Conservation (phyloP, 1,140 invertebrate genomes). For the Aculops lycopersici region DNA sequence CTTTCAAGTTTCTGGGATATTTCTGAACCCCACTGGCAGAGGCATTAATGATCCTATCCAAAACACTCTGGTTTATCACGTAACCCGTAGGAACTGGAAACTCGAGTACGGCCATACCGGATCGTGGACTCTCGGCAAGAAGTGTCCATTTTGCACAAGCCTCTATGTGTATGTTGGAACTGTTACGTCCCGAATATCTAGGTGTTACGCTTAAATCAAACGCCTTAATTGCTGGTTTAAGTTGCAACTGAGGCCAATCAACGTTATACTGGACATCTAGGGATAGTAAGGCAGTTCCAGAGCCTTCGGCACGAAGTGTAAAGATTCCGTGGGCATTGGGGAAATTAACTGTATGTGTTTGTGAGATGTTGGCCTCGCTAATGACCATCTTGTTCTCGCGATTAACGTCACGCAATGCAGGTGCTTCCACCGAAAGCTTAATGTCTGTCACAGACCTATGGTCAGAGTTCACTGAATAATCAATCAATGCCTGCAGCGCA, state of each 20-base stretch:
- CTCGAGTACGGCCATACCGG: slow-evolving; percentile 70
- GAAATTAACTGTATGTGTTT: slow-evolving; percentile 42
- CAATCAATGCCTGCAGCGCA: slow-evolving; percentile 53
- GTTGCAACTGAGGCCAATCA: slow-evolving; percentile 50
- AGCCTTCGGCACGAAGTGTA: slow-evolving; percentile 53
- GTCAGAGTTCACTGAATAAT: slow-evolving; percentile 40
- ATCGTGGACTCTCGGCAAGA: slow-evolving; percentile 34
- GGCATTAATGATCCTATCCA: no score
- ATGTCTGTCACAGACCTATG: slow-evolving; percentile 56
- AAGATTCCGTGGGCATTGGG: slow-evolving; percentile 68
- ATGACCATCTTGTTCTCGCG: slow-evolving; percentile 19
- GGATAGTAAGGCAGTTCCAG: slow-evolving; percentile 62
- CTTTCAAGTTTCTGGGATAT: slow-evolving; percentile 43
- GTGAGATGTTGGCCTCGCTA: slow-evolving; percentile 35
- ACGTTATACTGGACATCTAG: slow-evolving; percentile 83
- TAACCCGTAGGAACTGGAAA: slow-evolving; percentile 71
- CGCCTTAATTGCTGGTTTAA: slow-evolving; percentile 37
- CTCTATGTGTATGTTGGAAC: slow-evolving; percentile 52
- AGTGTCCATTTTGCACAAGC: slow-evolving; percentile 57
- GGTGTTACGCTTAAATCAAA: slow-evolving; percentile 35
- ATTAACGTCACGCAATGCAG: slow-evolving; percentile 30
- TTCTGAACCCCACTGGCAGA: no score
- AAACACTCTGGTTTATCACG: slow-evolving; percentile 54
- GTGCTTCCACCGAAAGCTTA: slow-evolving; percentile 44
- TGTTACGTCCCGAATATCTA: slow-evolving; percentile 54